phyloP scores from a whole-genome alignment of 2,797 vertebrate genomes.

The Halcyon smyrnensis region DNA sequence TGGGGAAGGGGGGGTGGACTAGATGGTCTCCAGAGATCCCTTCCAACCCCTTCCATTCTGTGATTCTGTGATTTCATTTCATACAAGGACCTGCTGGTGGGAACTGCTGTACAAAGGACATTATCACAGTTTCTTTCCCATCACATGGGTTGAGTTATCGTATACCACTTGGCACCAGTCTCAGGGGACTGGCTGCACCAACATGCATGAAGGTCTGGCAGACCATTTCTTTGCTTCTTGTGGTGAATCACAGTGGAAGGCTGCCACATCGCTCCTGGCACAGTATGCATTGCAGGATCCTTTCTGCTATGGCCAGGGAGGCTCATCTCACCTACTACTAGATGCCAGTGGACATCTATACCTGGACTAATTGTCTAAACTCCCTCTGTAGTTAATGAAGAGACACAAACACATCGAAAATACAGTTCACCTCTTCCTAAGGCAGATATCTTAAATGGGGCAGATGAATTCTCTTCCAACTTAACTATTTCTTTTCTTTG shows the following conservation, averaged over 20 bases:
- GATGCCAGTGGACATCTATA: background rate
- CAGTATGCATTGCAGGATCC: background rate
- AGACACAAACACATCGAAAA: background rate
- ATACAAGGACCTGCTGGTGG: background rate
- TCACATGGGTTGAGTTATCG: rapidly evolving
- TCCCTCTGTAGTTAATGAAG: background rate
- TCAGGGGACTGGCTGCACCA: background rate
- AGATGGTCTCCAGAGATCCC: background rate
- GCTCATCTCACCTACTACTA: background rate
- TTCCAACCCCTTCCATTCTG: background rate
- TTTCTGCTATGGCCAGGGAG: rapidly evolving
- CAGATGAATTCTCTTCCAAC: background rate
- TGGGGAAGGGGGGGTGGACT: background rate
- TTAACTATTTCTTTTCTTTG: background rate
- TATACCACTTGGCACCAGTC: background rate
- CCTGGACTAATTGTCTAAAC: background rate
- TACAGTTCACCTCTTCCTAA: background rate
- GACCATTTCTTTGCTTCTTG: background rate
- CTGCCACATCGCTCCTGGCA: background rate
- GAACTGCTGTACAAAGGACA: background rate
- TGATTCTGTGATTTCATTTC: background rate
- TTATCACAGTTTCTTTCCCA: background rate
- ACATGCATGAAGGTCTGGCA: background rate
- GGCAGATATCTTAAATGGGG: background rate
- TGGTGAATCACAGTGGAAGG: background rate